Evolutionary conservation across 2,113 vertebrate genomes (phyloP), one percentile per base, ranked within the genome.

Genomic region (Phrynosoma blainvillii): DNA sequence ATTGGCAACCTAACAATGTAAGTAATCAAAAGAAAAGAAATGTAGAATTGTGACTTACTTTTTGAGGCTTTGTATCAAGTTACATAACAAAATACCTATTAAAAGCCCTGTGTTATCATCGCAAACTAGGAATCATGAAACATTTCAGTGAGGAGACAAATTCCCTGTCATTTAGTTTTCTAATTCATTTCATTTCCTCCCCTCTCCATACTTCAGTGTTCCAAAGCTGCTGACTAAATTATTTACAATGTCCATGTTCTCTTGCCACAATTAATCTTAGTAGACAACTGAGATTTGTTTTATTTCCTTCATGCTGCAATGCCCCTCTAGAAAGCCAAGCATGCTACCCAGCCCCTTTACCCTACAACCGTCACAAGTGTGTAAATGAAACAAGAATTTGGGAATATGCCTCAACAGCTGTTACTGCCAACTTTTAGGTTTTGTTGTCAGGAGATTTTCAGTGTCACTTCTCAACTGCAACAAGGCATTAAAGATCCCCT

Each of bases 161-260:
- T 30, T 1, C 4, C 9, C 18, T 30, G 20, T 13, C 36, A 68
- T 5, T 77, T 66, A 78, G 83, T 75, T 62, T 68, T 71, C 86
- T 79, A 84, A 92, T 76, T 92, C 82, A 85, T 84, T 82, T 42
- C 13, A 86, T 77, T 9, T 18, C 59, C 59, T 18, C 59, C 59
- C 59, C 13, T 16, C 36, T 36, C 13, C 8, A 73, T 82, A 74
- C 79, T 32, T 40, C 12, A 74, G 32, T 32, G 82, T 70, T 89
- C 79, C 18, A 79, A 73, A 90, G 25, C 9, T 21, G 25, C 25
- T 52, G 59, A 71, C 54, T 87, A 76, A 54, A 62, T 81, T 81
- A 74, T 81, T 59, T 70, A 62, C 54, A 87, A 32, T 87, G 6
- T 76, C 11, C 30, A 73, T 52, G 27, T 32, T 66, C 13, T 74